Conservation (phyloP, 2,888 invertebrate species). For the Spialia ferax region DNA sequence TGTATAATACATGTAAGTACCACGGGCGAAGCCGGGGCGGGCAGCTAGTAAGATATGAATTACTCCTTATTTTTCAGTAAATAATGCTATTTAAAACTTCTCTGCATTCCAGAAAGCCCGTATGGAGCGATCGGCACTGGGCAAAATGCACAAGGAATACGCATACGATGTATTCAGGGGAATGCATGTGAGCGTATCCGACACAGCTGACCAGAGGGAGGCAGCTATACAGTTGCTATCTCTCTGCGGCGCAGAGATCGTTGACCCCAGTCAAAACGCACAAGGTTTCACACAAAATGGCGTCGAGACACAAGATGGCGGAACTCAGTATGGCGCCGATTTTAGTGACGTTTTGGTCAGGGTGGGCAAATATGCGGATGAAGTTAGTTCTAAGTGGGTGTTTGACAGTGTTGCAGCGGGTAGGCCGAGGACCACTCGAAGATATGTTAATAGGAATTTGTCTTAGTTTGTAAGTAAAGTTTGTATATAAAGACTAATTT, state of each 20-base stretch:
- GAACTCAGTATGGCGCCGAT: constrained; percentile 18
- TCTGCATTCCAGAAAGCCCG: constrained; percentile 69
- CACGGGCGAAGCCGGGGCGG: too few relatives aligned
- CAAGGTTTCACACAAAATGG: constrained; percentile 41
- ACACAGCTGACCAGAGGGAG: constrained; percentile 58
- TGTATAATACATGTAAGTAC: too few relatives aligned
- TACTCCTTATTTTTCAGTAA: too few relatives aligned
- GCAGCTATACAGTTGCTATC: constrained; percentile 60
- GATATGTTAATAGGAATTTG: constrained; percentile 53
- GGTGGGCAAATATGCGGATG: constrained; percentile 54
- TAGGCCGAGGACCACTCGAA: constrained; percentile 60
- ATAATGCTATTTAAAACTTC: background rate
- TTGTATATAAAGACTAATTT: too few relatives aligned
- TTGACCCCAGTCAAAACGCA: constrained; percentile 35
- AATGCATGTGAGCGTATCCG: constrained; percentile 59
- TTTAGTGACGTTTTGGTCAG: constrained; percentile 47
- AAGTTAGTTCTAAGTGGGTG: constrained; percentile 68
- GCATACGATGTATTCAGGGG: constrained; percentile 73
- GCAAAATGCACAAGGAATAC: constrained; percentile 62
- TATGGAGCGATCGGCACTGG: constrained; percentile 67
- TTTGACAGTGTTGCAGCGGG: constrained; percentile 69
- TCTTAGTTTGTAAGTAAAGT: too few relatives aligned
- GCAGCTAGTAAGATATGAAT: too few relatives aligned
- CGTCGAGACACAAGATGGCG: constrained; percentile 45
- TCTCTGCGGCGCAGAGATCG: constrained; percentile 67